Base-by-base conservation (phyloP, 30 jellyfish, hydroid and myxozoan genomes). In the Cassiopea xamachana region DNA sequence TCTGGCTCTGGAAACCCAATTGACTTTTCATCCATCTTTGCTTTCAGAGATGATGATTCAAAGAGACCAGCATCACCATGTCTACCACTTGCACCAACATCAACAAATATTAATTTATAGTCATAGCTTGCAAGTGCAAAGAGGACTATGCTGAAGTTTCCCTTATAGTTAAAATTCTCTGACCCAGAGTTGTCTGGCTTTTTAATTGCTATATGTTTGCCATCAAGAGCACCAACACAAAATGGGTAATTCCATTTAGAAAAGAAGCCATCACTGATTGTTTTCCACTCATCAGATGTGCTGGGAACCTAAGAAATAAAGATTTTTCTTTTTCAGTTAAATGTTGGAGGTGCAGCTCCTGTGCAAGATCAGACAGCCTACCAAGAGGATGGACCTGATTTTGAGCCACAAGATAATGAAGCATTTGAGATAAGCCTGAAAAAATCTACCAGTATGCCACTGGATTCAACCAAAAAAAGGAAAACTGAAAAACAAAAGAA, bases 221-320 rank as follows among this genome's bases (percentile, higher is more conserved):
- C 92, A 83, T 83, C 85, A 9, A 83, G 74, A 0, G 92, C 92
- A 68, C 92, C 92, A 83, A 83, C 60, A 72, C 92, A 83, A 0
- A 46, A 83, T 39, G 92, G 92, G 61, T 83, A 83, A 48, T 83
- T 70, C 92, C 92, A 83, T 68, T 67, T 46, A 2, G 46, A 10
- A 0, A 17, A 9, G 50, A 83, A 83, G 55, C 85, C 92, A 83
- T 72, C 81, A 48, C 85, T 72, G 64, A 83, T 68, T 83, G 70
- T 48, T 69, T 68, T 69, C 83, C 83, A 74, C 49, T 74, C 61
- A 74, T 74, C 61, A 19, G 83, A 74, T 46, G 83, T 74, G 83
- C 83, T 74, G 46, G 83, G 83, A 74, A 74, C 61, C 83, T 74
- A 74, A 74, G 39, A 74, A 7, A 19, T 15, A 74, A 74, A 74